Evolutionary conservation across 2,888 invertebrate genomes (phyloP).

Genomic region (Tridacna crocea): DNA sequence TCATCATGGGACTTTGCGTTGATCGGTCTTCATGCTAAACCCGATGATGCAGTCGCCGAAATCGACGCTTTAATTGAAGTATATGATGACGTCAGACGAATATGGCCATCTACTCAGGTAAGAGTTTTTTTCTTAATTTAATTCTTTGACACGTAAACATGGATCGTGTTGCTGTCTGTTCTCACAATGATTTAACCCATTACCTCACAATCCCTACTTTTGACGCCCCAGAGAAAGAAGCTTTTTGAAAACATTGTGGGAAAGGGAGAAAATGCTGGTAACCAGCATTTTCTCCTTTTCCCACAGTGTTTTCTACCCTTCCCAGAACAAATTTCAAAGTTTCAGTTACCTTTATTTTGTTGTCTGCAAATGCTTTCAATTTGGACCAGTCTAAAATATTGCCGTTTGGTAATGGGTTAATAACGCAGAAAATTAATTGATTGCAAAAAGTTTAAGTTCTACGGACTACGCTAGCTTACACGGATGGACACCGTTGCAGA

Average conservation of each 20-base stretch:
- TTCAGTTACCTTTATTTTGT: too few species aligned
- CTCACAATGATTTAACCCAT: too few species aligned
- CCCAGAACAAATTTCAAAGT: too few species aligned
- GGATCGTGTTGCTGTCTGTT: background rate
- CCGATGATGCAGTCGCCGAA: conserved; percentile 65
- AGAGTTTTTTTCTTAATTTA: background rate
- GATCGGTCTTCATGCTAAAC: conserved; percentile 71
- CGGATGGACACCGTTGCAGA: too few species aligned
- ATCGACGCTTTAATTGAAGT: conserved; percentile 63
- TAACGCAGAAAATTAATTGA: too few species aligned
- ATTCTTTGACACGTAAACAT: background rate
- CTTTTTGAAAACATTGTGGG: background rate
- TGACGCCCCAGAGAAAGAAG: too few species aligned
- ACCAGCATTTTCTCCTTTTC: background rate
- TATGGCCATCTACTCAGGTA: conserved; percentile 31
- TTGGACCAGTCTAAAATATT: too few species aligned
- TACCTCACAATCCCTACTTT: too few species aligned
- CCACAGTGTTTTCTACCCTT: background rate
- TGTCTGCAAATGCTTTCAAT: too few species aligned
- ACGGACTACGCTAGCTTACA: too few species aligned
- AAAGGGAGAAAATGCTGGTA: background rate
- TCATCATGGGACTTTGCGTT: conserved; percentile 59
- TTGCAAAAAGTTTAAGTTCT: too few species aligned
- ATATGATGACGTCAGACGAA: conserved; percentile 51
- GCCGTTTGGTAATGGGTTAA: too few species aligned